These are phyloP conservation scores for Dicaeum eximium DNA, from an alignment of 2,113 vertebrate species.

Conservation along the genomic window DNA sequence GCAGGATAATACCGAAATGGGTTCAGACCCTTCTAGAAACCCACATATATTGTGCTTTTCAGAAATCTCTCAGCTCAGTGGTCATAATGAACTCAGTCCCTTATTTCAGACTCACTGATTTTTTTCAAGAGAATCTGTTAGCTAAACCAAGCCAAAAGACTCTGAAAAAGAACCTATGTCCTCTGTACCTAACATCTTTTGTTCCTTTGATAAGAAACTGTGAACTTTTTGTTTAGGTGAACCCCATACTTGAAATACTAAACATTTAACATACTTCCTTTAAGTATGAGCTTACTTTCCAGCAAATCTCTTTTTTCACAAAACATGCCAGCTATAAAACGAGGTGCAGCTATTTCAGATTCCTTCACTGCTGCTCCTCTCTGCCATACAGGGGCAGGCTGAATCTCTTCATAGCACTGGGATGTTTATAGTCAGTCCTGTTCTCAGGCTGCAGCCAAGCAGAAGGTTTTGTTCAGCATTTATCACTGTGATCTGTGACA, in stretches of 20 bases:
- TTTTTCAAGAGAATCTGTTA: neutral
- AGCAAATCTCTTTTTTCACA: neutral
- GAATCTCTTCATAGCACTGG: neutral
- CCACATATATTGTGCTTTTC: neutral
- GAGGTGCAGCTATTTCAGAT: neutral
- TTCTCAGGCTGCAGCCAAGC: conserved; percentile 20
- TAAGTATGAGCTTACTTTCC: neutral
- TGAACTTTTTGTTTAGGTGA: neutral
- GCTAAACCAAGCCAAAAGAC: neutral
- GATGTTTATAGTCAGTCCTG: neutral
- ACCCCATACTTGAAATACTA: neutral
- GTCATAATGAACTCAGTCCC: neutral
- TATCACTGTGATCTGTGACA: conserved; percentile 23
- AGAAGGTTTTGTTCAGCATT: conserved; percentile 35
- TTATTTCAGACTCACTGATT: neutral
- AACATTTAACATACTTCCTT: neutral
- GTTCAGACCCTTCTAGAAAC: neutral
- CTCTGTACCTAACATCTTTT: neutral
- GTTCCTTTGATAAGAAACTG: neutral
- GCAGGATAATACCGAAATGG: neutral
- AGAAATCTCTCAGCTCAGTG: neutral
- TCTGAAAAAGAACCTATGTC: neutral
- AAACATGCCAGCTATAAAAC: neutral
- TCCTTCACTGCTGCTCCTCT: neutral
- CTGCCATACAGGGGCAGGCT: neutral